These are phyloP conservation scores for Nautilus pompilius DNA, from an alignment of 1,140 invertebrate species.

Conservation along the genomic window DNA sequence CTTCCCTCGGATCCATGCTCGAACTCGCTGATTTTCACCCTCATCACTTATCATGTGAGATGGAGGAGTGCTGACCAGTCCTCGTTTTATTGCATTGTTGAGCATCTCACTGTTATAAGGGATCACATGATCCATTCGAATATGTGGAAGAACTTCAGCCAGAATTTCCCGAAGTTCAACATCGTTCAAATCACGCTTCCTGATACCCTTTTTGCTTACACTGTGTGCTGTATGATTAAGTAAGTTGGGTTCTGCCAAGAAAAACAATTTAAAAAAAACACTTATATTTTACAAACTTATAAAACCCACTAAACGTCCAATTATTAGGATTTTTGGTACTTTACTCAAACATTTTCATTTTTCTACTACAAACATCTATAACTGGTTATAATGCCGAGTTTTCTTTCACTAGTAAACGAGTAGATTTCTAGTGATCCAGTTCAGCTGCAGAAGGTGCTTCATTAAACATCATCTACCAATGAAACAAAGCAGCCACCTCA, in stretches of 20 bases:
- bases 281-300: background rate
- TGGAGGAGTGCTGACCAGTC: conserved; percentile 79
- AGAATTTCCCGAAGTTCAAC: conserved; percentile 82
- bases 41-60: conserved; percentile 78
- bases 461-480: no score
- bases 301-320: no score
- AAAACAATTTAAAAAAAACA: conserved; percentile 7
- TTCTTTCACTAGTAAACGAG: no score
- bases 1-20: conserved; percentile 80
- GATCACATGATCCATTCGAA: conserved; percentile 85
- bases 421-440: no score
- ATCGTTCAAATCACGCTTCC: conserved; percentile 80
- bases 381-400: no score
- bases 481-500: no score
- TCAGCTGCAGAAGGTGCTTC: no score
- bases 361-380: no score
- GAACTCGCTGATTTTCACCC: conserved; percentile 57
- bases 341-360: no score
- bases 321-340: no score
- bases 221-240: conserved; percentile 88
- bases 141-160: conserved; percentile 75
- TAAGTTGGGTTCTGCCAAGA: conserved; percentile 77
- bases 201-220: conserved; percentile 79
- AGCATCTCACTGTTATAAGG: conserved; percentile 81
- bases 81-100: conserved; percentile 72